Evolutionary conservation across 2,888 invertebrate genomes (phyloP).

Genomic region (Archaeoteleia sp.): DNA sequence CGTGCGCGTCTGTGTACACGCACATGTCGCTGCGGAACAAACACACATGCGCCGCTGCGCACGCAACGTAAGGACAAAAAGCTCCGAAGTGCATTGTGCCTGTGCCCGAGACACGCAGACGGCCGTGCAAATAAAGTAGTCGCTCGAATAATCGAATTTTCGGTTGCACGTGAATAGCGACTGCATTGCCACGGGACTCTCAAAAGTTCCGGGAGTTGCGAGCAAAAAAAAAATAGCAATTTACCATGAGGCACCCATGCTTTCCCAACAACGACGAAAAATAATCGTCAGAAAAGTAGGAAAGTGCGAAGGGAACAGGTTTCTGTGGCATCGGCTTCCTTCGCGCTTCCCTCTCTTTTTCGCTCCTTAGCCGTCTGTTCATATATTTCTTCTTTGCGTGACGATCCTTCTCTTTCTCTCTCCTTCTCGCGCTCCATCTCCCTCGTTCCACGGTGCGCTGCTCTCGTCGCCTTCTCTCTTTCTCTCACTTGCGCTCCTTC

Average conservation of each 20-base stretch:
- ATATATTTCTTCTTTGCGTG: constrained; percentile 51
- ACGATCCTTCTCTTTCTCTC: constrained; percentile 10
- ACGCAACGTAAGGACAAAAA: constrained; percentile 52
- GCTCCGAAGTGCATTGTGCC: constrained; percentile 64
- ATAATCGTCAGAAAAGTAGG: constrained; percentile 67
- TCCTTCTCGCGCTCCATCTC: constrained; percentile 46
- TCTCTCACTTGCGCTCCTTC: constrained; percentile 55
- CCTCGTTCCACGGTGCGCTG: constrained; percentile 49
- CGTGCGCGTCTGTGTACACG: constrained; percentile 58
- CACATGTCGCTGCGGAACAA: constrained; percentile 35
- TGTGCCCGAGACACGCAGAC: constrained; percentile 59
- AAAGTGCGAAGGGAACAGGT: constrained; percentile 71
- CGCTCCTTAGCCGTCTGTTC: constrained; percentile 42
- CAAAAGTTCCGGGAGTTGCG: too few species aligned
- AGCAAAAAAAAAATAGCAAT: too few species aligned
- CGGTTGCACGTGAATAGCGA: constrained; percentile 27
- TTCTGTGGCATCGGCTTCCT: constrained; percentile 63
- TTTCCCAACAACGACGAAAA: constrained; percentile 50
- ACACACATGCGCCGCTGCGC: constrained; percentile 28
- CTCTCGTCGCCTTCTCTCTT: constrained; percentile 40
- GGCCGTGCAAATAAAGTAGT: constrained; percentile 55
- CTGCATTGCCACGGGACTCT: constrained; percentile 25
- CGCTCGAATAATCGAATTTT: constrained; percentile 52
- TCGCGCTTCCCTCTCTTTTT: constrained; percentile 47
- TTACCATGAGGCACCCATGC: too few species aligned